Evolutionary conservation across 2,888 invertebrate species (phyloP).

Genomic region (Hoplodrina ambigua): DNA sequence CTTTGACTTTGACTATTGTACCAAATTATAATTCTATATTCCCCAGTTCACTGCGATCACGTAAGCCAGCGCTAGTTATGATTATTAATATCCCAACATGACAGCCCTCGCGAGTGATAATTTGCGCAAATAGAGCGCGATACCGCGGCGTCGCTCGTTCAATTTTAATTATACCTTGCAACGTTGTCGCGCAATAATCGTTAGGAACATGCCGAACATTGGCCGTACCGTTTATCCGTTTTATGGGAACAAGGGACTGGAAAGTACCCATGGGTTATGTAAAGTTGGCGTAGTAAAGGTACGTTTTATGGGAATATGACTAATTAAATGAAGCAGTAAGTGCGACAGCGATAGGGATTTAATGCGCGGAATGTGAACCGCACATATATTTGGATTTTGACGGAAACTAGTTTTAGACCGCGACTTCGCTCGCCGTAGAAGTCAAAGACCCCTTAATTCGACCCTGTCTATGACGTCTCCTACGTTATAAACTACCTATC

Average conservation of each 20-base stretch:
- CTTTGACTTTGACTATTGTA: too few species aligned
- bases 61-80: constrained; percentile 9
- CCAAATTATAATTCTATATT: too few species aligned
- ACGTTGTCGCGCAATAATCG: constrained; percentile 62
- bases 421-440: too few species aligned
- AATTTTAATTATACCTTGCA: constrained; percentile 63
- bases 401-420: too few species aligned
- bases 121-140: constrained; percentile 60
- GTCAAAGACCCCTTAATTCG: too few species aligned
- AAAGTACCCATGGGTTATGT: constrained; percentile 16
- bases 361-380: background rate
- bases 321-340: constrained; percentile 37
- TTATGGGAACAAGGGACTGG: constrained; percentile 46
- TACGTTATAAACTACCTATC: too few species aligned
- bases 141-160: constrained; percentile 57
- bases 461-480: too few species aligned
- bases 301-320: constrained; percentile 38
- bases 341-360: constrained; percentile 1
- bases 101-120: constrained; percentile 51
- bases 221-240: constrained; percentile 57
- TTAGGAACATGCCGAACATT: constrained; percentile 54
- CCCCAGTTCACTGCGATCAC: background rate
- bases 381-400: background rate
- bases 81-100: constrained; percentile 35
- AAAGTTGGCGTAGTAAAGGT: constrained; percentile 39